Evolutionary conservation across 53 echinoderm and acorn worm species (phyloP).

Genomic region (Pentamera pediparva): DNA sequence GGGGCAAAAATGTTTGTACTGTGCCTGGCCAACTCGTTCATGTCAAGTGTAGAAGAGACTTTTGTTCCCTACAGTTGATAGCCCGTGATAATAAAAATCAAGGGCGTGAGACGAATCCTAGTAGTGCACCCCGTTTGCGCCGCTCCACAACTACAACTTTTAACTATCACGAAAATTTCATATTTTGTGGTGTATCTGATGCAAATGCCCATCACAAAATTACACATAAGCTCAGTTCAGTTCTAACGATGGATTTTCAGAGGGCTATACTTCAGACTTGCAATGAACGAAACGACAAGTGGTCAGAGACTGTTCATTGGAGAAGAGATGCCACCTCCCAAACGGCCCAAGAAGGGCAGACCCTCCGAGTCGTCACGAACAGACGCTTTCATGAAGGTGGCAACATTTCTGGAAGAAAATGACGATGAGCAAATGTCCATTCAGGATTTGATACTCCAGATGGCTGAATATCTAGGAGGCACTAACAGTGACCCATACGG

Average conservation of each 20-base stretch:
- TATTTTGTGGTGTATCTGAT: no score
- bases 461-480: background rate
- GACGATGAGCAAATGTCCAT: background rate
- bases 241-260: no score
- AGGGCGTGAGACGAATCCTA: no score
- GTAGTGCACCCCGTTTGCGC: no score
- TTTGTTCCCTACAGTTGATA: no score
- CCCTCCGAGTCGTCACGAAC: background rate
- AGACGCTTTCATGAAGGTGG: background rate
- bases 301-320: background rate
- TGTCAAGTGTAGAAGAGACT: background rate
- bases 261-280: background rate
- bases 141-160: no score
- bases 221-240: no score
- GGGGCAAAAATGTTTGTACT: background rate
- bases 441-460: background rate
- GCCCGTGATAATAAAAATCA: no score
- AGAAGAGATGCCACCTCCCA: background rate
- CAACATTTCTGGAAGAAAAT: background rate
- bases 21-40: background rate
- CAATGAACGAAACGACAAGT: background rate
- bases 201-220: no score
- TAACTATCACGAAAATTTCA: no score
- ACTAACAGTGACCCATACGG: background rate
- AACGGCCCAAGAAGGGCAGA: background rate